These are phyloP conservation scores for Ichneumoninae sp. DNA, from an alignment of 2,888 invertebrate species.

Conservation along the genomic window DNA sequence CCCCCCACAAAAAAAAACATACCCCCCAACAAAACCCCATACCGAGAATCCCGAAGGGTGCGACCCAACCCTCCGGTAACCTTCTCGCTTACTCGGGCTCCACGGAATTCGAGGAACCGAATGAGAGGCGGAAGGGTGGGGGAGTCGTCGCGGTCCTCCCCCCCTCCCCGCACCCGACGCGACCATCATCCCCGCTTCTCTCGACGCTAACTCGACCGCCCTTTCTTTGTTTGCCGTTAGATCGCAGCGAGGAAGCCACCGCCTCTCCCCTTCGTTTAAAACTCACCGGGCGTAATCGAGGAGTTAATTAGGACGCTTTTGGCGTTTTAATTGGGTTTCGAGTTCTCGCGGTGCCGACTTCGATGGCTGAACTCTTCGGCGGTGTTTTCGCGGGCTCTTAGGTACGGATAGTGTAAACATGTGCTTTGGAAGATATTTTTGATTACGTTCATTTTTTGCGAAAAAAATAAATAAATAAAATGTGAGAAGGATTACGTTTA, in stretches of 20 bases:
- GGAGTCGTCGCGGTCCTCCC: conserved; percentile 37
- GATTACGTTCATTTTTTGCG: too few species aligned
- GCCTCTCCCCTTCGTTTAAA: conserved; percentile 24
- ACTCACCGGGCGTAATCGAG: conserved; percentile 79
- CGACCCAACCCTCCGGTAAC: conserved; percentile 16
- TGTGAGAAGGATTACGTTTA: too few species aligned
- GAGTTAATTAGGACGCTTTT: conserved; percentile 83
- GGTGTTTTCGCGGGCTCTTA: neutral
- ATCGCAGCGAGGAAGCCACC: conserved; percentile 75
- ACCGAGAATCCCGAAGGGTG: conserved; percentile 26
- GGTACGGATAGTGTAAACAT: neutral
- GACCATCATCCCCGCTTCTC: conserved; percentile 60
- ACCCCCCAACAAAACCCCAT: too few species aligned
- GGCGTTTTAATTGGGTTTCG: conserved; percentile 80
- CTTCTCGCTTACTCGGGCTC: conserved; percentile 59
- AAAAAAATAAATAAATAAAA: too few species aligned
- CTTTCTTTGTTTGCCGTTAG: conserved; percentile 80
- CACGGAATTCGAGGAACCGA: conserved; percentile 50
- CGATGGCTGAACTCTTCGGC: conserved; percentile 17
- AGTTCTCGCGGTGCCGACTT: conserved; percentile 38
- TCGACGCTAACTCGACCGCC: conserved; percentile 48
- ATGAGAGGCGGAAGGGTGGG: conserved; percentile 28
- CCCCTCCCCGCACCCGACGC: conserved; percentile 17
- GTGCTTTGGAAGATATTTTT: neutral
- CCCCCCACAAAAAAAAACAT: too few species aligned